A percentile compares a stretch with the other conserved stretches of the same genome.
phyloP scores from a whole-genome alignment of 2,888 invertebrate species.

The Coecobrya sp. region DNA sequence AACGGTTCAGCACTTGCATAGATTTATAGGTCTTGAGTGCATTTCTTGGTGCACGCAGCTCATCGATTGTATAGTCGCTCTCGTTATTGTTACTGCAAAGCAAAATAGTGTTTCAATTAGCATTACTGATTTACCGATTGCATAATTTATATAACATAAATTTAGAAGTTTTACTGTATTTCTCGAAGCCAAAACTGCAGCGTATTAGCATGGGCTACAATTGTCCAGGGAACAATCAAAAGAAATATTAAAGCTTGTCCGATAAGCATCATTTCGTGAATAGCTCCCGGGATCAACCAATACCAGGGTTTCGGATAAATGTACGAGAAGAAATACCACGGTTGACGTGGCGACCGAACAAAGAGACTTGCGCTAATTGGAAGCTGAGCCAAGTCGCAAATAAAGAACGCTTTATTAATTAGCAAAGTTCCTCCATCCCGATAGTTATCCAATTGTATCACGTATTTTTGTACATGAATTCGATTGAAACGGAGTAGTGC shows the following conservation, averaged over 20 bases:
- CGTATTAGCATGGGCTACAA: constrained; percentile 75
- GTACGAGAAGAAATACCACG: constrained; percentile 70
- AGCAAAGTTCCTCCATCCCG: constrained; percentile 34
- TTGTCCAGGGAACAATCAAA: not conserved
- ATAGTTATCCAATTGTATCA: not conserved
- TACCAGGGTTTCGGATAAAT: constrained; percentile 70
- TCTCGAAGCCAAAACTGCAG: constrained; percentile 80
- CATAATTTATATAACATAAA: not conserved
- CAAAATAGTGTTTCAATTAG: not conserved
- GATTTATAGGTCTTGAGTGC: constrained; percentile 29
- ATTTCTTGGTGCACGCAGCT: not conserved
- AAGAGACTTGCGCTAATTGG: constrained; percentile 52
- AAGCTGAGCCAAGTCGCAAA: too few relatives aligned
- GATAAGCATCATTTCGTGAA: constrained; percentile 73
- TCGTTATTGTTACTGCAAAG: constrained; percentile 66
- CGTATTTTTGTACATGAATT: constrained; percentile 32
- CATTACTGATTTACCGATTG: not conserved
- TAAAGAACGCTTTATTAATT: too few relatives aligned
- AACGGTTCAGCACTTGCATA: constrained; percentile 31
- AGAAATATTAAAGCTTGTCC: constrained; percentile 73
- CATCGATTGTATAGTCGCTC: constrained; percentile 63
- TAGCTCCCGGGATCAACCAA: constrained; percentile 74
- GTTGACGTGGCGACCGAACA: constrained; percentile 52
- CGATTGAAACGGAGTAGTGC: constrained; percentile 63
- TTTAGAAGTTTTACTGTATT: constrained; percentile 76